Conservation (phyloP, 1,140 invertebrate genomes). For the Zaprionus africanus region DNA sequence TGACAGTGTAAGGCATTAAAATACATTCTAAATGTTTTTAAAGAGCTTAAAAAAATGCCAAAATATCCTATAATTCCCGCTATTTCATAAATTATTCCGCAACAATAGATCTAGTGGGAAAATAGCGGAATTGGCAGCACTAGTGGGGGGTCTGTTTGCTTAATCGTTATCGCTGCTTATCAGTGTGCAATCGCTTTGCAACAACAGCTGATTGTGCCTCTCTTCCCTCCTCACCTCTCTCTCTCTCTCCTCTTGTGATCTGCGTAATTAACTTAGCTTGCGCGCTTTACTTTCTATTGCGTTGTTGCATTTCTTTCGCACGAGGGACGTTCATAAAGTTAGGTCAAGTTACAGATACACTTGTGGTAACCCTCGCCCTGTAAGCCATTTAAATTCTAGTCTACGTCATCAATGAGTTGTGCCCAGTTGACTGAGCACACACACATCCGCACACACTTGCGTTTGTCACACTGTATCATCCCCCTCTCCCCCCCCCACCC, state of each 20-base stretch:
- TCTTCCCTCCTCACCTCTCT: not conserved
- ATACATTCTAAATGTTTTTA: too few species aligned
- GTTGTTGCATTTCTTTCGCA: constrained; percentile 30
- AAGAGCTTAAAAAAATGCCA: too few species aligned
- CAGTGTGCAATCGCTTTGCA: constrained; percentile 23
- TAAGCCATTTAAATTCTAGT: not conserved
- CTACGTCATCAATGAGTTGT: constrained; percentile 16
- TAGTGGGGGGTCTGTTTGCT: not conserved
- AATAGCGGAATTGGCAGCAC: not conserved
- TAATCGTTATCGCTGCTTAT: constrained; percentile 24
- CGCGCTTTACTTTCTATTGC: constrained; percentile 13
- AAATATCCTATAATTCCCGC: too few species aligned
- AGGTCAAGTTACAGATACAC: not conserved
- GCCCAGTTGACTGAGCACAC: constrained; percentile 20
- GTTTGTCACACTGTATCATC: not conserved
- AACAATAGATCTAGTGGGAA: too few species aligned
- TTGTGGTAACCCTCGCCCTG: not conserved
- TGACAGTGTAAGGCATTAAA: too few species aligned
- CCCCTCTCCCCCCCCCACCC: not conserved
- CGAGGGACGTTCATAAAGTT: not conserved
- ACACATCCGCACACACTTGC: not conserved
- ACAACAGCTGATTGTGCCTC: constrained; percentile 27
- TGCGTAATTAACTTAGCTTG: constrained; percentile 13
- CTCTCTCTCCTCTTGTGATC: not conserved
- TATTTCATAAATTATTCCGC: too few species aligned